phyloP scores from a whole-genome alignment of 2,113 vertebrate species.

The Thermophis baileyi region DNA sequence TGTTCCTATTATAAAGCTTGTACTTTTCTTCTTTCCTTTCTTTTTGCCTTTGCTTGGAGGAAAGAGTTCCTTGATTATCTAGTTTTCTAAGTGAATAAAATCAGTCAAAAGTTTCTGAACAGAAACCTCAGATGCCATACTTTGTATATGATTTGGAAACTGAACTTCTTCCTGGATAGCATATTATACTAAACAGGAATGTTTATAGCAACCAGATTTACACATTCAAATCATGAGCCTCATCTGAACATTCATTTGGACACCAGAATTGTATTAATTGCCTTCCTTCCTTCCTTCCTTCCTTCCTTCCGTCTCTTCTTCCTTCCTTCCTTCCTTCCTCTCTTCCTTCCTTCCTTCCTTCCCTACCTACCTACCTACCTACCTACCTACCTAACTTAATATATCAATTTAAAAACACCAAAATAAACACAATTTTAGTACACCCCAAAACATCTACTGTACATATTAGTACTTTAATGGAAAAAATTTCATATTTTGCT shows the following conservation, averaged over 20 bases:
- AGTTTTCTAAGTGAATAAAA: conserved; percentile 27
- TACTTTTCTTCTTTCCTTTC: conserved; percentile 50
- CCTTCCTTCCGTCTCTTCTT: too few species aligned
- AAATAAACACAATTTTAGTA: not conserved
- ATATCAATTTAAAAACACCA: not conserved
- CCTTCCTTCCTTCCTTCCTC: not conserved
- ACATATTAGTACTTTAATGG: not conserved
- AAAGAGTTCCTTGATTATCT: conserved; percentile 40
- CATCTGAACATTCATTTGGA: not conserved
- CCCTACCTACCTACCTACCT: too few species aligned
- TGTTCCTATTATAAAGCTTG: conserved; percentile 64
- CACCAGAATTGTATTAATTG: not conserved
- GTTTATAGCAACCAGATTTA: conserved; percentile 12
- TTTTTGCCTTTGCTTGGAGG: conserved; percentile 47
- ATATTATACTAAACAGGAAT: not conserved
- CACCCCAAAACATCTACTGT: not conserved
- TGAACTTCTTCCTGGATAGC: not conserved
- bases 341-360: not conserved
- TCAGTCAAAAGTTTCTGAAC: conserved; percentile 15
- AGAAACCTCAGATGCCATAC: not conserved
- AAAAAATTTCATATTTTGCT: not conserved
- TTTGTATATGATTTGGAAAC: not conserved
- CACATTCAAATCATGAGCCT: not conserved
- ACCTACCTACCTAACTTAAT: not conserved
- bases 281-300: not conserved